These are phyloP conservation scores for Pristionchus maxplancki DNA, from an alignment of 2,888 invertebrate species.

Conservation along the genomic window DNA sequence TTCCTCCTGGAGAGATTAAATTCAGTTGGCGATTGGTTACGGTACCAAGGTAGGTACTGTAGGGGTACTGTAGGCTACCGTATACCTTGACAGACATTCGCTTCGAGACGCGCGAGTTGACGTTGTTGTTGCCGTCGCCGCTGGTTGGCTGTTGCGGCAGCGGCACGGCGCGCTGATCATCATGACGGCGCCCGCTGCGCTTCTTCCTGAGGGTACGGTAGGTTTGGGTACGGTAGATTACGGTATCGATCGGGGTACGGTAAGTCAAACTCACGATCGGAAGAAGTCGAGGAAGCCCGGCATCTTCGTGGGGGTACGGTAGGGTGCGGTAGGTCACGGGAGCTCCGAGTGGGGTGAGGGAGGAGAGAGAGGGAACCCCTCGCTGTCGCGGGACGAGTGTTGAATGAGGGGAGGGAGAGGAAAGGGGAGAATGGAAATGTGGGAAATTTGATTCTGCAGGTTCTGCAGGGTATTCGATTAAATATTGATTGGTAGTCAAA, in stretches of 20 bases:
- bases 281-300: conserved; percentile 41
- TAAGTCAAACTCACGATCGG: not conserved
- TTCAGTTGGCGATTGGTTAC: not conserved
- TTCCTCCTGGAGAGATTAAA: not conserved
- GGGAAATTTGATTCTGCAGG: not conserved
- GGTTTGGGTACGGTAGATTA: not conserved
- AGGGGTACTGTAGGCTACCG: not conserved
- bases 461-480: not conserved
- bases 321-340: not conserved
- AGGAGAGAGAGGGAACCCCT: not conserved
- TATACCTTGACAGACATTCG: conserved; percentile 17
- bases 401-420: not conserved
- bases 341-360: not conserved
- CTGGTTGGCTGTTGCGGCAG: not conserved
- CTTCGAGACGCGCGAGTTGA: not conserved
- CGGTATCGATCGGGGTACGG: not conserved
- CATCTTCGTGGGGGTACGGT: not conserved
- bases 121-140: not conserved
- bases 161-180: not conserved
- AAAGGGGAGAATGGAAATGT: not conserved
- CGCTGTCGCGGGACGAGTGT: not conserved
- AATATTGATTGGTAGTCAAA: not conserved
- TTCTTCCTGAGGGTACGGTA: conserved; percentile 37
- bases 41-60: not conserved
- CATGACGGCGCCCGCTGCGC: not conserved